Evolutionary conservation across 2,888 invertebrate species (phyloP).

Genomic region (Ormyrus pomaceus): DNA sequence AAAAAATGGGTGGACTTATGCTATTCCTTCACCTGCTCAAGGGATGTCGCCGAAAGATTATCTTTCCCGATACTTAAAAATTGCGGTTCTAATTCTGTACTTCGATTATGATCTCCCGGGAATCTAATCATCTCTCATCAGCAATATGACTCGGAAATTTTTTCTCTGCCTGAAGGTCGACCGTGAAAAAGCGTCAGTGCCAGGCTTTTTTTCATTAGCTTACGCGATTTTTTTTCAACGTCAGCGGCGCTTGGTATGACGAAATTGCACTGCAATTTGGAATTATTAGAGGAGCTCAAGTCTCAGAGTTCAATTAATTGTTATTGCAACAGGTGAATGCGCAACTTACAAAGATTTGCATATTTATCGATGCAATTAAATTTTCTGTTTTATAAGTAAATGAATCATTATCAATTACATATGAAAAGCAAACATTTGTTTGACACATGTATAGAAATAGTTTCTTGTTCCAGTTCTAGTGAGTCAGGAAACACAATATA

Average conservation of each 20-base stretch:
- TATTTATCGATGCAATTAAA: neutral
- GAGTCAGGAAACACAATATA: conserved; percentile 22
- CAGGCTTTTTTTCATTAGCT: conserved; percentile 19
- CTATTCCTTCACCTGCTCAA: conserved; percentile 24
- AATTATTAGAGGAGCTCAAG: neutral
- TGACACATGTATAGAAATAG: conserved; percentile 27
- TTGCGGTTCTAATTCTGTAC: too few relatives aligned
- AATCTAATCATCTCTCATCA: conserved; percentile 11
- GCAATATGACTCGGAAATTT: conserved; percentile 15
- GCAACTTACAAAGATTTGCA: neutral
- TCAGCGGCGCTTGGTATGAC: neutral
- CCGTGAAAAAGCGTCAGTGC: conserved; percentile 17
- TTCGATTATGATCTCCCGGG: conserved; percentile 3
- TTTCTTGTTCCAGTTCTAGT: conserved; percentile 32
- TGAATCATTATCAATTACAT: neutral
- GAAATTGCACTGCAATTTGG: neutral
- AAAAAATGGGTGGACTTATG: conserved; percentile 51
- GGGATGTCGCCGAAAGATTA: neutral
- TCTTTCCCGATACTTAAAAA: too few relatives aligned
- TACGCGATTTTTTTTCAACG: conserved; percentile 25
- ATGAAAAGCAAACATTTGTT: conserved; percentile 17
- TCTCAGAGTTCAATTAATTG: conserved; percentile 27
- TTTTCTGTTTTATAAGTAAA: neutral
- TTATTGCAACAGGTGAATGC: conserved; percentile 47
- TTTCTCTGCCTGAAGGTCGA: conserved; percentile 42